A percentile compares a stretch with the other conserved stretches of the same genome.
Evolutionary conservation across 2,113 vertebrate genomes (phyloP).

Genomic region (Laticauda colubrina): DNA sequence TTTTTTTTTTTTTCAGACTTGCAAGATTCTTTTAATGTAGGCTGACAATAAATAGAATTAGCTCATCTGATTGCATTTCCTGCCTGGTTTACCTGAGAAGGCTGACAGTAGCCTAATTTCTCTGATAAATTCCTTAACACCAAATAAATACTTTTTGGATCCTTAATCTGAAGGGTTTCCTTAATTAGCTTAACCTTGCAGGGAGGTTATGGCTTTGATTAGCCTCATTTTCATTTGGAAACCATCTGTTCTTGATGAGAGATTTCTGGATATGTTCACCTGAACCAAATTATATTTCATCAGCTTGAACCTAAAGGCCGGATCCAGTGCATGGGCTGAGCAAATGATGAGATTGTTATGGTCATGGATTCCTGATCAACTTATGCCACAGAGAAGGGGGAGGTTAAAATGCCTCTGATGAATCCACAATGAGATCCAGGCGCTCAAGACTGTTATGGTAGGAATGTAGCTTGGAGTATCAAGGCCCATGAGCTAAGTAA

Average conservation of each 20-base stretch:
- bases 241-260: not conserved
- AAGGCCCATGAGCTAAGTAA: not conserved
- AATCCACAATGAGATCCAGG: not conserved
- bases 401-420: not conserved
- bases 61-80: not conserved
- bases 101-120: not conserved
- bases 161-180: not conserved
- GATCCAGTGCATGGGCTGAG: not conserved
- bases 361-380: not conserved
- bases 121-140: not conserved
- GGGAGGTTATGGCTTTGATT: not conserved
- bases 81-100: not conserved
- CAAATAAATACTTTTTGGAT: not conserved
- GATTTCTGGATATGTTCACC: not conserved
- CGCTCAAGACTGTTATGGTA: not conserved
- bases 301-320: not conserved
- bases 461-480: not conserved
- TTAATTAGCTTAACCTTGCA: not conserved
- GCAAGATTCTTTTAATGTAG: not conserved
- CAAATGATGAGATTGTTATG: not conserved
- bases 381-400: not conserved
- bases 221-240: not conserved
- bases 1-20: not conserved
- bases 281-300: not conserved
- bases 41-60: not conserved